Evolutionary conservation across 2,888 invertebrate genomes (phyloP).

Genomic region (Apamea crenata): DNA sequence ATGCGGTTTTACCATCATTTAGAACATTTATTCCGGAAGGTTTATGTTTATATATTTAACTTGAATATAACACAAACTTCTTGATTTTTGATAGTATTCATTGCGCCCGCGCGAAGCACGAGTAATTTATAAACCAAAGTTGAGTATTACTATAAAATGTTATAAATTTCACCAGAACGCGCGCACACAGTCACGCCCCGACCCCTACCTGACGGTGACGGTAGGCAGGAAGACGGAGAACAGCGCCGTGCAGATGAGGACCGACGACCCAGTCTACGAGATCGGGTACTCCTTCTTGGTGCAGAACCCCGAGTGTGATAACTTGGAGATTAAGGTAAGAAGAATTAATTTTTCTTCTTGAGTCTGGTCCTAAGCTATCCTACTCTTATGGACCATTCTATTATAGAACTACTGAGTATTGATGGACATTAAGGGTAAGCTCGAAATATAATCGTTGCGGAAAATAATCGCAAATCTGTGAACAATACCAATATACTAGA

Average conservation of each 20-base stretch:
- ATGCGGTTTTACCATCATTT: background rate
- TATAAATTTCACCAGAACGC: constrained; percentile 89
- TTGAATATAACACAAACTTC: background rate
- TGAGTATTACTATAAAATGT: background rate
- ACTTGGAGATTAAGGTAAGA: constrained; percentile 94
- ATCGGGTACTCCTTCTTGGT: constrained; percentile 98
- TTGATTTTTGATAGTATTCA: background rate
- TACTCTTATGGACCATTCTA: background rate
- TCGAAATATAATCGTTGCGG: background rate
- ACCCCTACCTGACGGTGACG: constrained; percentile 95
- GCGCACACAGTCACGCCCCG: constrained; percentile 93
- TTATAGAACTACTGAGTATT: background rate
- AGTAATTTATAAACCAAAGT: background rate
- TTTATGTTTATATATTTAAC: background rate
- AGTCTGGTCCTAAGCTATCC: background rate
- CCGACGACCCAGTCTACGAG: constrained; percentile 98
- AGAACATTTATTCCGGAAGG: background rate
- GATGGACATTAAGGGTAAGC: background rate
- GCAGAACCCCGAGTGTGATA: constrained; percentile 97
- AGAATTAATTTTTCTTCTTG: background rate
- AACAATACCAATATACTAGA: background rate
- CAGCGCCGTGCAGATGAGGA: constrained; percentile 94
- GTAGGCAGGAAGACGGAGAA: constrained; percentile 94
- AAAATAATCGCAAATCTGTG: background rate
- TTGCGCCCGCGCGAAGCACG: background rate